A percentile compares a stretch with the other conserved stretches of the same genome.
Conservation (phyloP, 1,140 invertebrate species). For the Drosophila tropicalis region DNA sequence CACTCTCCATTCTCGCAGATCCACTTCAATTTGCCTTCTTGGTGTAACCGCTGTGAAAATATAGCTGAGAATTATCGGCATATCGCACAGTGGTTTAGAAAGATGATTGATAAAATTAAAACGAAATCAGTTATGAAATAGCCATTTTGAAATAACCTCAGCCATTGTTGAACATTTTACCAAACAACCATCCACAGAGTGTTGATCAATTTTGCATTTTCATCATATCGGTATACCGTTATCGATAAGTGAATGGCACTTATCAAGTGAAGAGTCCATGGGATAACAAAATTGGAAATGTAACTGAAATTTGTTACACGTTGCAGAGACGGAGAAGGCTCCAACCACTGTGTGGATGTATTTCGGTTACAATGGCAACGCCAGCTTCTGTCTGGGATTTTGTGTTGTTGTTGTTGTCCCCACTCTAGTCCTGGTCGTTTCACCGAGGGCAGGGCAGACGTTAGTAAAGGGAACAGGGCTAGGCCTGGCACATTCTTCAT, state of each 20-base stretch:
- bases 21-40: conserved; percentile 47
- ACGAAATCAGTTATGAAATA: not conserved
- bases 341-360: not conserved
- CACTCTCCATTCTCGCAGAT: conserved; percentile 13
- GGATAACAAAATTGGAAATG: not conserved
- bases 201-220: not conserved
- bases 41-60: conserved; percentile 73
- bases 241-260: no score
- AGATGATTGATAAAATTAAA: not conserved
- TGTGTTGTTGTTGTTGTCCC: conserved; percentile 11
- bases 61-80: conserved; percentile 73
- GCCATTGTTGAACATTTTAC: no score
- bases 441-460: conserved; percentile 1
- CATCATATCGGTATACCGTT: no score
- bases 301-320: not conserved
- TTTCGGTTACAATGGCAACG: conserved; percentile 68
- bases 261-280: not conserved
- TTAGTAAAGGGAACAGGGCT: not conserved
- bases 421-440: conserved; percentile 1
- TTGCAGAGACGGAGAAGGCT: not conserved
- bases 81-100: conserved; percentile 22
- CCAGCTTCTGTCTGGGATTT: conserved; percentile 22
- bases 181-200: no score
- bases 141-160: no score
- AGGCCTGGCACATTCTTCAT: conserved; percentile 41